Percentiles rank a stretch among this genome's conserved stretches.
These are phyloP conservation scores for Acleris sparsana DNA, from an alignment of 2,888 invertebrate species.

Conservation along the genomic window DNA sequence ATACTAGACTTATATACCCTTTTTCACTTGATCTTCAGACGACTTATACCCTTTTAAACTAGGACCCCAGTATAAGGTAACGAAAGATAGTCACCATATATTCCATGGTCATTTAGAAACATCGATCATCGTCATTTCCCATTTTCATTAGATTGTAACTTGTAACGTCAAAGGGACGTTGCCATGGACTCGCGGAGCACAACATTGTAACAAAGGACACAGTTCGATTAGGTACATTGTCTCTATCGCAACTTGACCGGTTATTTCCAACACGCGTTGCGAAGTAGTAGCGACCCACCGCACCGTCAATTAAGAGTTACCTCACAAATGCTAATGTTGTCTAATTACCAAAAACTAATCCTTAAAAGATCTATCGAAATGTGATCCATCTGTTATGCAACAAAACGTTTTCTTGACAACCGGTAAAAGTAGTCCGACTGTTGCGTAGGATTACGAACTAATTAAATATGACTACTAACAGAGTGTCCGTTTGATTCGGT, in stretches of 20 bases:
- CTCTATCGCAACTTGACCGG: conserved; percentile 34
- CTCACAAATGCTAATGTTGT: conserved; percentile 73
- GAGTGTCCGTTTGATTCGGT: conserved; percentile 2
- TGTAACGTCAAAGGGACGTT: too few species aligned
- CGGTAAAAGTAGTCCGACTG: conserved; percentile 61
- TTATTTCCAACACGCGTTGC: conserved; percentile 30
- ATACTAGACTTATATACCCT: too few species aligned
- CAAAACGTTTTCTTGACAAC: conserved; percentile 50
- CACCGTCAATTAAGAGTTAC: conserved; percentile 52
- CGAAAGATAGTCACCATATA: too few species aligned
- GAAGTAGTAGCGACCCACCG: conserved; percentile 33
- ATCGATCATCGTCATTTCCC: too few species aligned
- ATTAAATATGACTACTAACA: conserved; percentile 38
- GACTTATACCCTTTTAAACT: too few species aligned
- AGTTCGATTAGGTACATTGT: conserved; percentile 17
- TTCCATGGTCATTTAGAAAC: too few species aligned
- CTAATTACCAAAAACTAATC: conserved; percentile 75
- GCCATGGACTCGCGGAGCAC: not conserved
- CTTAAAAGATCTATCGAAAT: conserved; percentile 75
- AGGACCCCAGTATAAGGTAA: too few species aligned
- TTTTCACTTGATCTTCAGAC: too few species aligned
- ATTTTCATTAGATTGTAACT: too few species aligned
- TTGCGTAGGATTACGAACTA: conserved; percentile 47
- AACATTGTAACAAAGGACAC: conserved; percentile 6
- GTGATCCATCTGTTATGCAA: conserved; percentile 65